These are phyloP conservation scores for Macrotis lagotis DNA, from an alignment of 2,113 vertebrate genomes.

Conservation along the genomic window DNA sequence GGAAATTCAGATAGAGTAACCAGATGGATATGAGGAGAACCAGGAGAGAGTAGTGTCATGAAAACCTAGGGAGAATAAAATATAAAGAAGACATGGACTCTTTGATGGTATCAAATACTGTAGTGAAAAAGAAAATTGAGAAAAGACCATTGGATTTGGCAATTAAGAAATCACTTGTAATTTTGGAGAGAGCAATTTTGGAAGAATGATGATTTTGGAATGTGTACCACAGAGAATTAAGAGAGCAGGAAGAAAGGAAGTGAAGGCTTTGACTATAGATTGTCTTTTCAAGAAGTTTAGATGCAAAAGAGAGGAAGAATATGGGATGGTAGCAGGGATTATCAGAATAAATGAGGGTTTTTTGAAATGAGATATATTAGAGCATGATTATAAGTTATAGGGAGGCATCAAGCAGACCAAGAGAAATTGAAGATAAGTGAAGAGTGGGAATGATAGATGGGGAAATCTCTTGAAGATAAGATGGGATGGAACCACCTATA, in stretches of 20 bases:
- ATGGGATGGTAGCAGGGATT: neutral
- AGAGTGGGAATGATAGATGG: neutral
- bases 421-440: neutral
- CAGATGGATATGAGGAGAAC: neutral
- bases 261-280: neutral
- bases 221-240: neutral
- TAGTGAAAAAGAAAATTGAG: neutral
- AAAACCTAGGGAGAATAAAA: neutral
- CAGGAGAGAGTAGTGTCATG: neutral
- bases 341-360: neutral
- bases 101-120: neutral
- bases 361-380: neutral
- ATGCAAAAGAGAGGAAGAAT: neutral
- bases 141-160: neutral
- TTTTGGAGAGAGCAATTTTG: neutral
- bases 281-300: neutral
- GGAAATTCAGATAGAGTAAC: neutral
- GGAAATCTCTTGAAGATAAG: neutral
- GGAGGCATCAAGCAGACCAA: neutral
- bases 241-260: neutral
- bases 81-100: neutral
- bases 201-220: neutral
- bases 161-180: neutral
- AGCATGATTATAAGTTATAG: neutral
- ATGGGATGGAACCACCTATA: neutral